Percentiles rank a stretch among this genome's conserved stretches.
These are phyloP conservation scores for Spinus pinus DNA, from an alignment of 2,797 vertebrate genomes.

Conservation along the genomic window DNA sequence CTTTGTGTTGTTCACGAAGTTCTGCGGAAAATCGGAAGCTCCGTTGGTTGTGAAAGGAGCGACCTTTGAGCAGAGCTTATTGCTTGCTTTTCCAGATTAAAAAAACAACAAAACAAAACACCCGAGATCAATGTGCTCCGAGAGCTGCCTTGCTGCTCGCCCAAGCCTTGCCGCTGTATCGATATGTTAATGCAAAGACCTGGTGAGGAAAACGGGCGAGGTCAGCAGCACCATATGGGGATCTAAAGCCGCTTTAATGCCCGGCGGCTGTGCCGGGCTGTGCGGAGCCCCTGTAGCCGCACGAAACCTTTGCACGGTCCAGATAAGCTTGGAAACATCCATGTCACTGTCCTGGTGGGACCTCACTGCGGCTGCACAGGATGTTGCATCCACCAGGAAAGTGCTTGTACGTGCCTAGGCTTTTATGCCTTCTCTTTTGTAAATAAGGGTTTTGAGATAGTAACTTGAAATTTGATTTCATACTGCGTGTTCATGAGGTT, in stretches of 20 bases:
- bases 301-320: fast-evolving
- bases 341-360: fast-evolving
- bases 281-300: not conserved
- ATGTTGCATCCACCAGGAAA: fast-evolving
- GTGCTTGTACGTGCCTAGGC: fast-evolving
- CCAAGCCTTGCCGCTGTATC: fast-evolving
- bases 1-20: not conserved
- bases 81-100: not conserved
- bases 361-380: fast-evolving
- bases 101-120: not conserved
- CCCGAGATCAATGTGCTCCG: fast-evolving
- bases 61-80: too few species aligned
- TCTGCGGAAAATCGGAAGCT: not conserved
- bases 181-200: fast-evolving
- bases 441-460: not conserved
- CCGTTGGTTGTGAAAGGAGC: not conserved
- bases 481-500: fast-evolving
- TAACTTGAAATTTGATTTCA: not conserved
- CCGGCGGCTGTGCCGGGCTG: fast-evolving
- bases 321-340: fast-evolving
- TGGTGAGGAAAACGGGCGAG: not conserved
- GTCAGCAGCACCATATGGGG: fast-evolving
- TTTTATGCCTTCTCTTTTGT: not conserved
- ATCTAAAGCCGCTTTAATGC: fast-evolving
- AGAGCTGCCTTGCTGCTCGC: too few species aligned